phyloP scores from a whole-genome alignment of 2,113 vertebrate species.

The Crotophaga sulcirostris region DNA sequence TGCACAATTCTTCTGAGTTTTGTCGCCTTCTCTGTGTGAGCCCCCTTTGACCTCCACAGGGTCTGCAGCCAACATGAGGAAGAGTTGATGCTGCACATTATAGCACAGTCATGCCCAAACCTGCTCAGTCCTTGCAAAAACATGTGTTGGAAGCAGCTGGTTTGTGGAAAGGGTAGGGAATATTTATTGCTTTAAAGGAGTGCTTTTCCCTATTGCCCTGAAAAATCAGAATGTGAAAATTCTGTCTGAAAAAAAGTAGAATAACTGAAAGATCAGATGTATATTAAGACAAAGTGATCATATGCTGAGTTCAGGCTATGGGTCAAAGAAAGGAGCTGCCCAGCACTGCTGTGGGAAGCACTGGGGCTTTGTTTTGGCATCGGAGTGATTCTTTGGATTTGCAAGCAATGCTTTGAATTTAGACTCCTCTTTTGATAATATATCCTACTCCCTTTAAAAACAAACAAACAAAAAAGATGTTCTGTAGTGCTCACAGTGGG shows the following conservation, averaged over 20 bases:
- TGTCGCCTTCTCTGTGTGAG: not conserved
- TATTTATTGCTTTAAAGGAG: not conserved
- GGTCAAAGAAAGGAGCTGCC: not conserved
- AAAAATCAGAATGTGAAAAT: not conserved
- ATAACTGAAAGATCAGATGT: not conserved
- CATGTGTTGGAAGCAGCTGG: not conserved
- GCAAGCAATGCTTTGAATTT: not conserved
- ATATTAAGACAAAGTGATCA: not conserved
- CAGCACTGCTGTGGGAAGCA: not conserved
- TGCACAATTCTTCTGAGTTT: not conserved
- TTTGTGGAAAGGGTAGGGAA: not conserved
- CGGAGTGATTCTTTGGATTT: accelerated
- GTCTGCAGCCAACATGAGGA: not conserved
- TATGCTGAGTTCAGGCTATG: not conserved
- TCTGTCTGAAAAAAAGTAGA: not conserved
- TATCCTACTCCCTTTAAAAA: not conserved
- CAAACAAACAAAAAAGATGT: not conserved
- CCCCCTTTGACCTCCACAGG: not conserved
- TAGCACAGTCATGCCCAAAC: not conserved
- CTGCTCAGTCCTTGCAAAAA: not conserved
- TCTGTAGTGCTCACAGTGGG: not conserved
- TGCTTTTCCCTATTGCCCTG: not conserved
- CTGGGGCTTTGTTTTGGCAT: not conserved
- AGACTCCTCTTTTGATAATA: not conserved
- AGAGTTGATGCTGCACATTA: not conserved